phyloP scores from a whole-genome alignment of 2,113 vertebrate genomes.

The Nyctereutes procyonoides region DNA sequence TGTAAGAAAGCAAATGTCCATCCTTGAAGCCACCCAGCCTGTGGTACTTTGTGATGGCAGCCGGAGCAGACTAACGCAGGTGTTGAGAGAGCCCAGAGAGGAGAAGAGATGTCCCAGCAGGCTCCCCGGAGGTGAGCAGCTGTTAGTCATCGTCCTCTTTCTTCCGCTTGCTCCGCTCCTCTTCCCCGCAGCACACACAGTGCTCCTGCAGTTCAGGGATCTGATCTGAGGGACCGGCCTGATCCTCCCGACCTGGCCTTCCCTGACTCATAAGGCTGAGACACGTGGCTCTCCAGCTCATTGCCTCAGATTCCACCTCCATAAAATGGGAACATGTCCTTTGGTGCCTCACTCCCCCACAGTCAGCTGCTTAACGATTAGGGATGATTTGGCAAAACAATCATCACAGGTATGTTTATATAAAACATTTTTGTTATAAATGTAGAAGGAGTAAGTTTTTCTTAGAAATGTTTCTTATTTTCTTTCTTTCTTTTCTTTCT shows the following conservation, averaged over 20 bases:
- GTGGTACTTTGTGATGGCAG: neutral
- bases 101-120: neutral
- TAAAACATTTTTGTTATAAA: neutral
- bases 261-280: neutral
- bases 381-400: neutral
- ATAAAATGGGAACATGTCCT: neutral
- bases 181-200: neutral
- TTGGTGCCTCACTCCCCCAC: neutral
- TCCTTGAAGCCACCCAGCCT: neutral
- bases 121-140: neutral
- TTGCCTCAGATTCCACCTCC: neutral
- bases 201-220: neutral
- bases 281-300: neutral
- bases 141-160: neutral
- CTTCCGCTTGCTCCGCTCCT: neutral
- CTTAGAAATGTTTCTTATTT: neutral
- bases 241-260: fast-evolving
- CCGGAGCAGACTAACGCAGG: neutral
- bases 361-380: neutral
- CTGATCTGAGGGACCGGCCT: neutral
- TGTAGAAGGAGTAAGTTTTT: neutral
- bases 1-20: neutral
- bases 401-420: neutral
- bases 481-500: no score
- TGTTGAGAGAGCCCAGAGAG: neutral